Conservation (phyloP, 2,888 invertebrate genomes). For the Temnothorax unifasciatus region DNA sequence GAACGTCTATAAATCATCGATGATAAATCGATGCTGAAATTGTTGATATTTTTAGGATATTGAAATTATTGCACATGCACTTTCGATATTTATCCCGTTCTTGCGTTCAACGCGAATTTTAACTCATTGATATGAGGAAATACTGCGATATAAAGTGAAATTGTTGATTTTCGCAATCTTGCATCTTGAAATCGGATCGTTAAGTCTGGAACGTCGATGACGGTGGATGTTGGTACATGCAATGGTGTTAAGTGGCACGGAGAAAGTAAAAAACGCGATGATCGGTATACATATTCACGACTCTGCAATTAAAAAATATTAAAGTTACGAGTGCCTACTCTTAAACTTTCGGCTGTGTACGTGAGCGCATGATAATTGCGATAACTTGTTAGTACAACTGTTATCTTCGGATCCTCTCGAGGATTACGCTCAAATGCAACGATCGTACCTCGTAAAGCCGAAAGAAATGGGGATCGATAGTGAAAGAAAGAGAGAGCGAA, state of each 20-base stretch:
- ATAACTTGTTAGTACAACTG: constrained; percentile 55
- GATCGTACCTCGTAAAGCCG: constrained; percentile 50
- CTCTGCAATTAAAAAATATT: constrained; percentile 48
- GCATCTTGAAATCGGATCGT: background rate
- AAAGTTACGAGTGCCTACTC: constrained; percentile 38
- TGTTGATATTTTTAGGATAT: background rate
- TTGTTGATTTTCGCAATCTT: constrained; percentile 28
- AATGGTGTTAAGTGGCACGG: constrained; percentile 36
- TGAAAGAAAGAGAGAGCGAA: constrained; percentile 10
- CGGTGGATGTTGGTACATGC: background rate
- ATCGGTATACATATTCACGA: background rate
- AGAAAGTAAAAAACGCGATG: constrained; percentile 20
- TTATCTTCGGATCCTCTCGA: constrained; percentile 31
- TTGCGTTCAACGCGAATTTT: background rate
- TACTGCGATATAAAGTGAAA: background rate
- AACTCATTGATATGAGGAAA: background rate
- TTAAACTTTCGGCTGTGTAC: constrained; percentile 17
- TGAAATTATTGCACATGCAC: background rate
- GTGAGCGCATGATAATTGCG: constrained; percentile 51
- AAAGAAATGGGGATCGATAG: constrained; percentile 46
- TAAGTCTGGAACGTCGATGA: background rate
- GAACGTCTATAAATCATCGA: background rate
- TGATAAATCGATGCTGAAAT: background rate
- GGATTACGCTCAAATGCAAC: constrained; percentile 40
- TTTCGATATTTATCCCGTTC: background rate